These are phyloP conservation scores for Agriopis marginaria DNA, from an alignment of 2,888 invertebrate genomes.

Conservation along the genomic window DNA sequence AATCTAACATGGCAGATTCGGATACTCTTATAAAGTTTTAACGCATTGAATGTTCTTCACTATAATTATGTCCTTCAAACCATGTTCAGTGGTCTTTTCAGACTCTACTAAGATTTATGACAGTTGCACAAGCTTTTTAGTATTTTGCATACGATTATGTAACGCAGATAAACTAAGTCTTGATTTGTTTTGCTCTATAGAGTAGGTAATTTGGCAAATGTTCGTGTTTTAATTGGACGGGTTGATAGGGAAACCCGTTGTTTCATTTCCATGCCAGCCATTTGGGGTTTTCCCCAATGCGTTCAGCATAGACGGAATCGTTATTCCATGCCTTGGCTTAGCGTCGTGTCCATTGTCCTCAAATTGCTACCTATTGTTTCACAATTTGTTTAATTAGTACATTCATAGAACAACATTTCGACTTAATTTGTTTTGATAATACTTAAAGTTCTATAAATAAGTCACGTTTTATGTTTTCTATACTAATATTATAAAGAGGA, in stretches of 20 bases:
- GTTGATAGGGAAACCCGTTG: neutral
- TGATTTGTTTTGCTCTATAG: neutral
- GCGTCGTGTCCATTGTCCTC: constrained; percentile 4
- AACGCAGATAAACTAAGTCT: neutral
- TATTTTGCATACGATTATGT: neutral
- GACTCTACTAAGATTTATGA: no score
- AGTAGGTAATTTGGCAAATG: neutral
- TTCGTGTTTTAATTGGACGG: neutral
- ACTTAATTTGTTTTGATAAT: neutral
- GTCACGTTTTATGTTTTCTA: no score
- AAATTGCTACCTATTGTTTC: constrained; percentile 4
- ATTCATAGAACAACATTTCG: neutral
- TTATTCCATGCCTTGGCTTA: neutral
- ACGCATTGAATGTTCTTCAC: no score
- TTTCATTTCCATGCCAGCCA: neutral
- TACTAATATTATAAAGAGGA: no score
- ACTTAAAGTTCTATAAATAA: neutral
- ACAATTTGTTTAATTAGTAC: constrained; percentile 8
- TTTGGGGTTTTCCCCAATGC: constrained; percentile 7
- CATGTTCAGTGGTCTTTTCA: no score
- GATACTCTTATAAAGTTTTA: no score
- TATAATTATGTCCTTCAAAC: no score
- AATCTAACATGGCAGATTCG: no score
- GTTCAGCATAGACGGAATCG: constrained; percentile 1
- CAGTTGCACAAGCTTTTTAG: neutral